A percentile compares a stretch with the other conserved stretches of the same genome.
Conservation (phyloP, 2,113 vertebrate species). For the Siniperca chuatsi region DNA sequence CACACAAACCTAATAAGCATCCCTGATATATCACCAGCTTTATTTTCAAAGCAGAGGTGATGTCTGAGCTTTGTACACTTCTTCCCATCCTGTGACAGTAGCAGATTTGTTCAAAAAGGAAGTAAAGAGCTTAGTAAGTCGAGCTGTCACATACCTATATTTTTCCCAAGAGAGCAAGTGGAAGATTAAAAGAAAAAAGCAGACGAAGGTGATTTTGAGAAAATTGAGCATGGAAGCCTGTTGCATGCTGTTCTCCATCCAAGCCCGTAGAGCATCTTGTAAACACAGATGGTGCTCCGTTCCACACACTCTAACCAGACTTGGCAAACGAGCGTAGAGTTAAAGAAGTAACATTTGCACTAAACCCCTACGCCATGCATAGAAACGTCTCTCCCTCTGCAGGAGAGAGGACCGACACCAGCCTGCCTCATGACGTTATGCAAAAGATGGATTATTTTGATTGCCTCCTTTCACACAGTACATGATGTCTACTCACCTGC, state of each 20-base stretch:
- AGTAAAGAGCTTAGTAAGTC: slow-evolving; percentile 22
- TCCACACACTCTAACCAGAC: slow-evolving; percentile 60
- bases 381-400: slow-evolving; percentile 46
- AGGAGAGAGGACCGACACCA: slow-evolving; percentile 68
- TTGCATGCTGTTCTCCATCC: slow-evolving; percentile 46
- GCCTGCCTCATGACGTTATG: slow-evolving; percentile 82
- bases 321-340: slow-evolving; percentile 51
- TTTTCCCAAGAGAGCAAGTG: slow-evolving; percentile 11
- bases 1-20: slow-evolving; percentile 20
- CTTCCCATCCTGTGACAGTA: slow-evolving; percentile 38
- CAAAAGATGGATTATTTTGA: slow-evolving; percentile 75
- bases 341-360: slow-evolving; percentile 78
- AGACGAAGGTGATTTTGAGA: slow-evolving; percentile 23
- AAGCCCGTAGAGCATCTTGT: slow-evolving; percentile 38
- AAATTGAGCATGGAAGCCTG: slow-evolving; percentile 41
- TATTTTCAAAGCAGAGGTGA: slow-evolving; percentile 76
- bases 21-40: slow-evolving; percentile 68
- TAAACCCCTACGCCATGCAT: slow-evolving; percentile 72
- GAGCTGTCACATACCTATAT: slow-evolving; percentile 26
- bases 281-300: slow-evolving; percentile 67
- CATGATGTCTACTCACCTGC: slow-evolving; percentile 14
- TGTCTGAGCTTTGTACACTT: slow-evolving; percentile 47
- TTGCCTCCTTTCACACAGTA: slow-evolving; percentile 26
- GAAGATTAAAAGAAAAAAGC: not conserved
- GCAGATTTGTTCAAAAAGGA: slow-evolving; percentile 8